Base-by-base conservation (phyloP, 2,888 invertebrate species). In the Andrena fulva region DNA sequence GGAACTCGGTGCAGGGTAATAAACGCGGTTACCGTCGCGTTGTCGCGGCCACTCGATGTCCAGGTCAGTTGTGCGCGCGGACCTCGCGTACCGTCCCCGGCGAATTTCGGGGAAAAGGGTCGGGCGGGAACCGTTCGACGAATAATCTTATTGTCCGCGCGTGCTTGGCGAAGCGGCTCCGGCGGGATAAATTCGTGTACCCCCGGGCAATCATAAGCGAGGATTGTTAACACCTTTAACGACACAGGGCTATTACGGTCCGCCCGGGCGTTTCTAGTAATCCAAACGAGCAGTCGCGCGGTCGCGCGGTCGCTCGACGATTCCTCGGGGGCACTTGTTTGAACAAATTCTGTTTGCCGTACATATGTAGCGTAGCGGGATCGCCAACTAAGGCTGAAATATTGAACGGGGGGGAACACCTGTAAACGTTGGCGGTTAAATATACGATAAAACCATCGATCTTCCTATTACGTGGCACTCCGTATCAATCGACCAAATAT, bases 71-170 rank as follows among this genome's bases (percentile, higher is more conserved):
- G 3, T 20, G 31, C 31, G 35, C 35, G 12, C 7, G 6, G 16
- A 16, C 33, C 27, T 29, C 29, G 24, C 6, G 50, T 20, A 50
- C 60, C 12, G 12, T 52, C n/a, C 27, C 52, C 29, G 20, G 20
- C 10, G 16, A n/a, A 31, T n/a, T 66, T 66, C 24, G 24, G 7
- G 7, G 1, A 12, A 20, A 24, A 31, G 52, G 62, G n/a, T 35
- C 29, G 16, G 5, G 1, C n/a, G 52, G 33, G 1, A 52, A 62
- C 42, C 35, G 29, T 63, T 42, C 63, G 12, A 60, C 8, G 60
- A 8, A 2, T 42, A 76, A 48, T 62, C 20, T 79, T 52, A 69
- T 64, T 59, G 50, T 29, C 27, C 24, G 2, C 6, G 64, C 69
- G 8, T 69, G 27, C 20, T 3, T 0, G 7, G 0, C n/a, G 20